Evolutionary conservation across 2,888 invertebrate genomes (phyloP).

Genomic region (Catocala sponsa): DNA sequence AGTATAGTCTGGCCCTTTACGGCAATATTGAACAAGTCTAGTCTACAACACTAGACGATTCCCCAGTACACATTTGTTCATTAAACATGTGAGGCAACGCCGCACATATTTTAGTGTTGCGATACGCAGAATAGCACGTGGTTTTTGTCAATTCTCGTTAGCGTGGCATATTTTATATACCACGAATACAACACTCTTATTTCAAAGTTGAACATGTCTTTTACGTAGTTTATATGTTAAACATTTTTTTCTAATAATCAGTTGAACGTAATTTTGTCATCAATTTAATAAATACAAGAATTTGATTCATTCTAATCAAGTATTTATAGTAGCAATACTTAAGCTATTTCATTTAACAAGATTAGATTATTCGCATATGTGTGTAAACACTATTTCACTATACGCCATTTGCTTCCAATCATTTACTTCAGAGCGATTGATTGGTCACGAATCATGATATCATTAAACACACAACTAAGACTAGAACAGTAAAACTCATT

Average conservation of each 20-base stretch:
- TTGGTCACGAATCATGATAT: conserved; percentile 47
- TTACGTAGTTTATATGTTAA: too few species aligned
- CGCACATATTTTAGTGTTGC: conserved; percentile 1
- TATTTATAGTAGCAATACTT: too few species aligned
- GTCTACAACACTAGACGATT: conserved; percentile 13
- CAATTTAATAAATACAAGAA: too few species aligned
- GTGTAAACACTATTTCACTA: too few species aligned
- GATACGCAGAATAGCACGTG: conserved; percentile 3
- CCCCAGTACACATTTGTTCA: not conserved
- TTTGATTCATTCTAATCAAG: too few species aligned
- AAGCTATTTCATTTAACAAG: too few species aligned
- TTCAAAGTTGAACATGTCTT: too few species aligned
- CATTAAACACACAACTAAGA: conserved; percentile 36
- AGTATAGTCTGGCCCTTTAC: conserved; percentile 51
- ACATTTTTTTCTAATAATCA: too few species aligned
- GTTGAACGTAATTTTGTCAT: too few species aligned
- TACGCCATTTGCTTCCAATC: too few species aligned
- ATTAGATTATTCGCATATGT: too few species aligned
- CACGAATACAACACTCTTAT: too few species aligned
- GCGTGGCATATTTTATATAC: not conserved
- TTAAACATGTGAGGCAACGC: not conserved
- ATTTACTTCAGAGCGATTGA: conserved; percentile 20
- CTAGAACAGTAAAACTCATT: conserved; percentile 57
- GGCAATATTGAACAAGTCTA: conserved; percentile 40
- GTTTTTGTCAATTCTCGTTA: conserved; percentile 2